A percentile compares a stretch with the other conserved stretches of the same genome.
Conservation (phyloP, 2,113 vertebrate genomes). For the Nesoenas mayeri region DNA sequence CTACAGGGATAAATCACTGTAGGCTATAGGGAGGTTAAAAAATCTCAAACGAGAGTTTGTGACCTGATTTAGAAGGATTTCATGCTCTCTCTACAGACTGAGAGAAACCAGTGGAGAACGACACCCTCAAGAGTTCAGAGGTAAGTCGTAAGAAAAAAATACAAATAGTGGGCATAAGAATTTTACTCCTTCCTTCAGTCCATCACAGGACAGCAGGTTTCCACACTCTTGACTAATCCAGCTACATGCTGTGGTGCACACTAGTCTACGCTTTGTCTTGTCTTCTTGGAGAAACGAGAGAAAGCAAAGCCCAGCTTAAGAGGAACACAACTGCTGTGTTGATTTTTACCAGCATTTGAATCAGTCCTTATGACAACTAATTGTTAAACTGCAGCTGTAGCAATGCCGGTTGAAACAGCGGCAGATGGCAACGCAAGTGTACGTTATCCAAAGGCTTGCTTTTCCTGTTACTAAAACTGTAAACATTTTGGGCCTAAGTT, state of each 20-base stretch:
- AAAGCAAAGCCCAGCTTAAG: background rate
- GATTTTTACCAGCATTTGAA: background rate
- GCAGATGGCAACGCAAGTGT: background rate
- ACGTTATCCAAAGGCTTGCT: fast-evolving
- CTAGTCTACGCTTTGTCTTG: background rate
- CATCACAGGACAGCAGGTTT: background rate
- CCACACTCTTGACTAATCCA: background rate
- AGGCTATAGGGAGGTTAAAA: background rate
- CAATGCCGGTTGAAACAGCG: fast-evolving
- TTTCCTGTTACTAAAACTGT: background rate
- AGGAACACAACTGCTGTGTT: background rate
- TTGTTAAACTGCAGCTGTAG: background rate
- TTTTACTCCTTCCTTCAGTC: background rate
- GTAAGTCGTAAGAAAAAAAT: background rate
- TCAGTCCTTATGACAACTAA: background rate
- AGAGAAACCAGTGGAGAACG: background rate
- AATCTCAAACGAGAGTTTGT: background rate
- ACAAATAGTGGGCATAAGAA: background rate
- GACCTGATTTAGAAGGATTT: background rate
- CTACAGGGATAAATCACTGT: background rate
- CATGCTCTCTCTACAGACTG: background rate
- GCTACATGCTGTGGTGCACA: background rate
- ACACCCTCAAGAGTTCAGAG: background rate
- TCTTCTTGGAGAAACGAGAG: background rate
- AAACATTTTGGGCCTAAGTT: background rate